phyloP scores from a whole-genome alignment of 2,113 vertebrate genomes.

The Numenius arquata region DNA sequence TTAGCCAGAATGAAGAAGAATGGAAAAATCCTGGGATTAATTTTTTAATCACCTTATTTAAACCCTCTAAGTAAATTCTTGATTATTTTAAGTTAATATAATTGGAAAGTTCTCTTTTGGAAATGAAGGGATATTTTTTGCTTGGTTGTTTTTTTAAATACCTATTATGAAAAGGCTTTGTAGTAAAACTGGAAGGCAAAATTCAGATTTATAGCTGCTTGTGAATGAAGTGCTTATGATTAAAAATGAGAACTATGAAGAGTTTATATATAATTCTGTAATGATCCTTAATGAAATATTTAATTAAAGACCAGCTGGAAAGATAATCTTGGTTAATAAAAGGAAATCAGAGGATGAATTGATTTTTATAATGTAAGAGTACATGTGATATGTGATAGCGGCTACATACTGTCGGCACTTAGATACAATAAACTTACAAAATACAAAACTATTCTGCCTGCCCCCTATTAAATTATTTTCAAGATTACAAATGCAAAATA shows the following conservation, averaged over 20 bases:
- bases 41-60: constrained; percentile 21
- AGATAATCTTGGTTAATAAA: background rate
- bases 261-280: background rate
- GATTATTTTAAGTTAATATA: constrained; percentile 47
- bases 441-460: background rate
- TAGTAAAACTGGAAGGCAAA: constrained; percentile 19
- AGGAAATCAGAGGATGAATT: background rate
- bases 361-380: background rate
- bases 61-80: constrained; percentile 35
- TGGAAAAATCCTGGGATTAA: background rate
- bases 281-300: constrained; percentile 11
- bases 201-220: background rate
- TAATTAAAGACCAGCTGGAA: background rate
- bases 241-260: background rate
- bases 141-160: background rate
- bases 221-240: background rate
- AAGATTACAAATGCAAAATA: background rate
- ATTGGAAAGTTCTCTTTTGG: constrained; percentile 37
- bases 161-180: background rate
- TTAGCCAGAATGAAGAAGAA: background rate
- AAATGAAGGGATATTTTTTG: background rate
- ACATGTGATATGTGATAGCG: background rate
- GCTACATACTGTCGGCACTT: background rate
- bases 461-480: background rate
- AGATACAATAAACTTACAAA: background rate